These are phyloP conservation scores for Aphelenchoides avenae DNA, from an alignment of 1,140 invertebrate species.

Conservation along the genomic window DNA sequence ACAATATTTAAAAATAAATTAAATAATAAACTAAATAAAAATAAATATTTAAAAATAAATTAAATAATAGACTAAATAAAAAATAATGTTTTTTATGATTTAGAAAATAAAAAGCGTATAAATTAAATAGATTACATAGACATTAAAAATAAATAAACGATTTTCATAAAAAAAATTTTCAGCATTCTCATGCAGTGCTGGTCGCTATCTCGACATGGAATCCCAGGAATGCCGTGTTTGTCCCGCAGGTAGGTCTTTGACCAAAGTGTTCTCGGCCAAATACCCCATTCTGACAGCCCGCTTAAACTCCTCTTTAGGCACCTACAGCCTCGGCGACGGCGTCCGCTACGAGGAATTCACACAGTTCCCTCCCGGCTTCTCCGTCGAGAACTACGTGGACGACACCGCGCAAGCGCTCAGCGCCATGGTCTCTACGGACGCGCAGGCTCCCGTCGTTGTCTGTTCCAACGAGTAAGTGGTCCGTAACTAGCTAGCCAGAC, in stretches of 20 bases:
- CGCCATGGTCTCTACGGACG: background rate
- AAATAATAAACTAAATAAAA: no score
- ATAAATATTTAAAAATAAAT: conserved; percentile 16
- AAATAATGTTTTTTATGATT: background rate
- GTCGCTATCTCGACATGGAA: conserved; percentile 53
- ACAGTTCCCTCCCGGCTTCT: conserved; percentile 45
- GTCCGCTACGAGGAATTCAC: conserved; percentile 54
- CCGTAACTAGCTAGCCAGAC: no score
- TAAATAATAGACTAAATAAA: background rate
- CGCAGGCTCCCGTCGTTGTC: conserved; percentile 4
- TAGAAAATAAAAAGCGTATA: conserved; percentile 6
- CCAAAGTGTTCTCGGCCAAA: conserved; percentile 2
- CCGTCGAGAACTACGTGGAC: conserved; percentile 43
- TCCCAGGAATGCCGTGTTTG: conserved; percentile 49
- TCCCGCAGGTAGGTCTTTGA: conserved; percentile 35
- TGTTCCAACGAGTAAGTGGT: no score
- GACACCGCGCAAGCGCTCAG: conserved; percentile 27
- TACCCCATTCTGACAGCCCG: background rate
- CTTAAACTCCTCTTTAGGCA: conserved; percentile 33
- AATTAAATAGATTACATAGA: conserved; percentile 12
- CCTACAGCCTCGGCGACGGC: conserved; percentile 54
- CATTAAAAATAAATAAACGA: no score
- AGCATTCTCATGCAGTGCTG: conserved; percentile 50
- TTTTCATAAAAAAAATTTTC: conserved; percentile 15
- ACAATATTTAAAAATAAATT: no score